Evolutionary conservation across 1,140 invertebrate genomes (phyloP).

Genomic region (Ganaspis sp.): DNA sequence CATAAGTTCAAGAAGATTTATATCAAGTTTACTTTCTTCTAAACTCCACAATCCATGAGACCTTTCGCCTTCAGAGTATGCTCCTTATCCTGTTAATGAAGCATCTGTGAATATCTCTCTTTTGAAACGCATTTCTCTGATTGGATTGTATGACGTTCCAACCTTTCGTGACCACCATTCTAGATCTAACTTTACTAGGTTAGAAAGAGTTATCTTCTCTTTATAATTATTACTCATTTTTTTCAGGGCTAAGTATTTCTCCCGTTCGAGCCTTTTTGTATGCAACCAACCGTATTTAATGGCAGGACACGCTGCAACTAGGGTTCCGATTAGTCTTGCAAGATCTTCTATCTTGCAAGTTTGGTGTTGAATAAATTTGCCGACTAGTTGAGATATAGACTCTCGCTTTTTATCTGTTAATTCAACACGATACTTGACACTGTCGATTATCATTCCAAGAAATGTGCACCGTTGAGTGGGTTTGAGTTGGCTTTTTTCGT

Average conservation of each 20-base stretch:
- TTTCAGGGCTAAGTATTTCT: slow-evolving; percentile 33
- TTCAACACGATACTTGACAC: background rate
- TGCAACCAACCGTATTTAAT: background rate
- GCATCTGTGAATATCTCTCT: no score
- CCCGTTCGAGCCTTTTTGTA: slow-evolving; percentile 4
- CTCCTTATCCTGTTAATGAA: no score
- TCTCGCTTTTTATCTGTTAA: background rate
- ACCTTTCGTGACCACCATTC: no score
- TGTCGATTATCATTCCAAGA: slow-evolving; percentile 38
- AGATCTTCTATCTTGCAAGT: slow-evolving; percentile 33
- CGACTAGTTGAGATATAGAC: background rate
- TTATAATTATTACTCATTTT: slow-evolving; percentile 19
- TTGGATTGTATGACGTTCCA: no score
- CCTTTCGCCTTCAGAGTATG: no score
- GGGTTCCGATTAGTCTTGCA: slow-evolving; percentile 7
- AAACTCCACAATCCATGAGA: no score
- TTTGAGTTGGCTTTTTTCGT: background rate
- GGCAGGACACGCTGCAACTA: background rate
- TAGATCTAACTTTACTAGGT: no score
- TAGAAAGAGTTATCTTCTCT: background rate
- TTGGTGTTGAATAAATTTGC: background rate
- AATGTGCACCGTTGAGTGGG: slow-evolving; percentile 32
- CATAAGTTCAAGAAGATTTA: no score
- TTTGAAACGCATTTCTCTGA: no score
- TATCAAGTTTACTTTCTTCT: no score